A percentile compares a stretch with the other conserved stretches of the same genome.
These are phyloP conservation scores for Chelonus insularis DNA, from an alignment of 1,140 invertebrate genomes.

Conservation along the genomic window DNA sequence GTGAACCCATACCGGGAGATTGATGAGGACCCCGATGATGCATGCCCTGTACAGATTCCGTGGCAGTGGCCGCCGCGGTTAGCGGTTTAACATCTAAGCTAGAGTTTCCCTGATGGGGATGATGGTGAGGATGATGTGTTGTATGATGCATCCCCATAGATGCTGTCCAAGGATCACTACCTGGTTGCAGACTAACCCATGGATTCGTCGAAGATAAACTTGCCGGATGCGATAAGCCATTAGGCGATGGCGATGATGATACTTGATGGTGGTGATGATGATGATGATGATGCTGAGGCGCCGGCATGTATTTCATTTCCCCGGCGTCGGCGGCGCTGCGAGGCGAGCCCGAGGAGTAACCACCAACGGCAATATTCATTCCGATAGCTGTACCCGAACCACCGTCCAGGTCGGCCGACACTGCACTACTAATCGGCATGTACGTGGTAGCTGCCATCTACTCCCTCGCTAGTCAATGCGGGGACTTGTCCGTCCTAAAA, in stretches of 20 bases:
- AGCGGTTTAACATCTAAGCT: conserved; percentile 73
- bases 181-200: conserved; percentile 80
- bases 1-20: conserved; percentile 68
- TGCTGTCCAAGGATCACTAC: conserved; percentile 79
- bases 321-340: conserved; percentile 77
- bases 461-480: conserved; percentile 38
- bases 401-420: conserved; percentile 73
- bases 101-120: conserved; percentile 63
- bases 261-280: conserved; percentile 73
- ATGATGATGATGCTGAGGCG: conserved; percentile 76
- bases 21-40: conserved; percentile 58
- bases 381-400: conserved; percentile 73
- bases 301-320: conserved; percentile 93
- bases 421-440: conserved; percentile 76
- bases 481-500: background rate
- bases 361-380: conserved; percentile 68
- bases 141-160: conserved; percentile 64
- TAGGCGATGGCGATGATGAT: conserved; percentile 66
- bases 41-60: conserved; percentile 58
- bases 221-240: conserved; percentile 69
- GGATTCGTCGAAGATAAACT: conserved; percentile 70
- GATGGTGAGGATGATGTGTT: conserved; percentile 68
- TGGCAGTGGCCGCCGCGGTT: conserved; percentile 56
- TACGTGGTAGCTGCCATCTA: conserved; percentile 84
- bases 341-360: conserved; percentile 76